Percentiles rank a stretch among this genome's conserved stretches.
phyloP scores from a whole-genome alignment of 1,140 invertebrate genomes.

The Pararge aegeria region DNA sequence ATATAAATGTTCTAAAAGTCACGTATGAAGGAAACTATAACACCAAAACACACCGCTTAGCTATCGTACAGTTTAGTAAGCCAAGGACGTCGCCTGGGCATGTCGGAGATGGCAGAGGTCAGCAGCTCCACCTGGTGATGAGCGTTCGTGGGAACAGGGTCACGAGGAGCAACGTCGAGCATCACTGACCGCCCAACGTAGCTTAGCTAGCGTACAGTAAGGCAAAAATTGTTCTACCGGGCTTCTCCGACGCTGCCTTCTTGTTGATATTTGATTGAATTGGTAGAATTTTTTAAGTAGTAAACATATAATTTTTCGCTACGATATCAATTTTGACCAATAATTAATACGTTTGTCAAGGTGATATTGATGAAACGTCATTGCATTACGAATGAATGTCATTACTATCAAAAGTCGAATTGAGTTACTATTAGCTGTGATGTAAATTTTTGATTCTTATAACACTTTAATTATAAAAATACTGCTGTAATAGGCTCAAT shows the following conservation, averaged over 20 bases:
- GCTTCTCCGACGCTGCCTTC: no score
- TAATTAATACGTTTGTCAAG: no score
- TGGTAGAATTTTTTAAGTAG: no score
- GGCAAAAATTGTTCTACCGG: background rate
- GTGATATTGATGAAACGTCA: no score
- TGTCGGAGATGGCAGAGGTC: conserved; percentile 26
- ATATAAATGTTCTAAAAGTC: background rate
- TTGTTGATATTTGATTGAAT: background rate
- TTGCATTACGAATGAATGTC: no score
- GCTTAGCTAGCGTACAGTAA: background rate
- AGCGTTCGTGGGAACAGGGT: conserved; percentile 62
- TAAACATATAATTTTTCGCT: no score
- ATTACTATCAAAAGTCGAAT: no score
- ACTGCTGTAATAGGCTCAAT: no score
- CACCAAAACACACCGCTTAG: background rate
- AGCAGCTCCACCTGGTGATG: conserved; percentile 35
- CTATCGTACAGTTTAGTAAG: background rate
- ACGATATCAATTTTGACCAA: no score
- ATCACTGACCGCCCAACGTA: conserved; percentile 38
- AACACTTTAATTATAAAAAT: no score
- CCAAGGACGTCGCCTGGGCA: background rate
- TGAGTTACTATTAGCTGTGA: no score
- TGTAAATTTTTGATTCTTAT: no score
- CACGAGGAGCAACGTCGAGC: conserved; percentile 63
- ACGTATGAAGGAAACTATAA: background rate